These are phyloP conservation scores for Naso thynnoides DNA, from an alignment of 2,797 vertebrate genomes.

Conservation along the genomic window DNA sequence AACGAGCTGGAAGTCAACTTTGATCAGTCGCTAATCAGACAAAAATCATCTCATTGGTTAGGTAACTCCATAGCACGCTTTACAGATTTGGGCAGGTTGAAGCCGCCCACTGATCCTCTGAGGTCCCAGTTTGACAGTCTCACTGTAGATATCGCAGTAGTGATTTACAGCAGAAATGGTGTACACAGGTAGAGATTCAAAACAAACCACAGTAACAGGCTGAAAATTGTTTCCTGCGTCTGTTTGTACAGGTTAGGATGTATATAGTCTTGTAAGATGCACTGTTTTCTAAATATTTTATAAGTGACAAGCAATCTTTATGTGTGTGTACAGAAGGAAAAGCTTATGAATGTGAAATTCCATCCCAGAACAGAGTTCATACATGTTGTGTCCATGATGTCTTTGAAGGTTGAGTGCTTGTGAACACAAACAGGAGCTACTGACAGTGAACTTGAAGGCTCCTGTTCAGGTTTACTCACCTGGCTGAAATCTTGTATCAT, in stretches of 20 bases:
- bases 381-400: not conserved
- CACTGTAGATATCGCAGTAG: not conserved
- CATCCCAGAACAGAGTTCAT: constrained; percentile 41
- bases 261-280: constrained; percentile 66
- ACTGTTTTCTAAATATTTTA: constrained; percentile 79
- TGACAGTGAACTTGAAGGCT: constrained; percentile 40
- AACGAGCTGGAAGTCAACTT: not conserved
- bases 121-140: not conserved
- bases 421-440: constrained; percentile 31
- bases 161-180: not conserved
- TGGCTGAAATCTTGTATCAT: not conserved
- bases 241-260: constrained; percentile 66
- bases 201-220: constrained; percentile 8
- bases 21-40: not conserved
- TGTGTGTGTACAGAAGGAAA: constrained; percentile 61
- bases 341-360: constrained; percentile 64
- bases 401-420: constrained; percentile 10
- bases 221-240: constrained; percentile 12
- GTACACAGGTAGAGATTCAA: not conserved
- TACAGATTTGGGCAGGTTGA: not conserved
- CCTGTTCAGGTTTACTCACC: constrained; percentile 2
- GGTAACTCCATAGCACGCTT: not conserved
- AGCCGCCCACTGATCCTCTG: not conserved
- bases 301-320: constrained; percentile 61
- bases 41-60: not conserved